Evolutionary conservation across 2,797 vertebrate species (phyloP).

Genomic region (Sebastes dallii): DNA sequence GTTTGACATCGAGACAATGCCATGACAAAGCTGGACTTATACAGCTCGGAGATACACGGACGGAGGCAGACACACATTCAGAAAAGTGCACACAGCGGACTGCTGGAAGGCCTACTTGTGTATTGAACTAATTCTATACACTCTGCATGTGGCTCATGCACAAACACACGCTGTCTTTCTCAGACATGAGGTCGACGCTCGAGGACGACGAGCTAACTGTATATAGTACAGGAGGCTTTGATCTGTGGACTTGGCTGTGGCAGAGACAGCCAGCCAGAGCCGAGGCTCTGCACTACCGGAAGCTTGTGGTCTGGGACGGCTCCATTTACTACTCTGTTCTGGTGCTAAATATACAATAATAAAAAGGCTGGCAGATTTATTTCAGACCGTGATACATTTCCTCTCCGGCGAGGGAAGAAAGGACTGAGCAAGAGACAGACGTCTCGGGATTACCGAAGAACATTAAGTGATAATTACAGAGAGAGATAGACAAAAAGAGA

Average conservation of each 20-base stretch:
- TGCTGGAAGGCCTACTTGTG: slow-evolving; percentile 47
- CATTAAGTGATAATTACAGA: slow-evolving; percentile 83
- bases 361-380: slow-evolving; percentile 80
- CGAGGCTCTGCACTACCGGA: slow-evolving; percentile 66
- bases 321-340: slow-evolving; percentile 70
- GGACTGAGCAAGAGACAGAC: slow-evolving; percentile 61
- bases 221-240: slow-evolving; percentile 66
- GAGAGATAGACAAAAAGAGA: slow-evolving; percentile 54
- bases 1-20: slow-evolving; percentile 28
- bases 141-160: slow-evolving; percentile 31
- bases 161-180: slow-evolving; percentile 50
- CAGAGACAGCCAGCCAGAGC: slow-evolving; percentile 53
- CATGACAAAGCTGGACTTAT: not conserved
- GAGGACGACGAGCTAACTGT: slow-evolving; percentile 51
- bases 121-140: slow-evolving; percentile 29
- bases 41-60: not conserved
- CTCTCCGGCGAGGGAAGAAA: slow-evolving; percentile 54
- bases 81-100: slow-evolving; percentile 39
- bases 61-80: slow-evolving; percentile 18
- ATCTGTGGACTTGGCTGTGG: slow-evolving; percentile 62
- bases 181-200: slow-evolving; percentile 64
- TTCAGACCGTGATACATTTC: slow-evolving; percentile 74
- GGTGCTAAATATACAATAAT: slow-evolving; percentile 80
- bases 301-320: slow-evolving; percentile 71
- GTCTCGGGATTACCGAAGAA: slow-evolving; percentile 63